These are phyloP conservation scores for Xenotilapia caudafasciata DNA, from an alignment of 2,113 vertebrate genomes.

Conservation along the genomic window DNA sequence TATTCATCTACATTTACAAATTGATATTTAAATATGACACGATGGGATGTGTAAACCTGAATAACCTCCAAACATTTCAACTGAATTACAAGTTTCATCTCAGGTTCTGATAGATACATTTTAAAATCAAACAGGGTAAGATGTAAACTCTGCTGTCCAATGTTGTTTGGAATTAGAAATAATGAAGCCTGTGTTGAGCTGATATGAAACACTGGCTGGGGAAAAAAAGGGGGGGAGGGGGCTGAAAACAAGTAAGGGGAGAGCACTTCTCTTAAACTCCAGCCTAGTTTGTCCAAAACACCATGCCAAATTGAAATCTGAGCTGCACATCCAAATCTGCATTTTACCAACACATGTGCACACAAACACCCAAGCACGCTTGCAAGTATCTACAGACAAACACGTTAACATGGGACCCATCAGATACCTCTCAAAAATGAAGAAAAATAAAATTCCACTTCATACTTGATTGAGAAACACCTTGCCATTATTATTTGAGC, in stretches of 20 bases:
- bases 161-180: slow-evolving; percentile 14
- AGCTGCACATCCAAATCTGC: slow-evolving; percentile 31
- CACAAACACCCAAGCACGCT: slow-evolving; percentile 26
- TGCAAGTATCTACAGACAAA: slow-evolving; percentile 34
- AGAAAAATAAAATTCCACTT: background rate
- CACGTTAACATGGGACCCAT: slow-evolving; percentile 8
- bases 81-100: slow-evolving; percentile 12
- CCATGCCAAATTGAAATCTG: slow-evolving; percentile 8
- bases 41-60: background rate
- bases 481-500: slow-evolving; percentile 41
- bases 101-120: slow-evolving; percentile 13
- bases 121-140: slow-evolving; percentile 30
- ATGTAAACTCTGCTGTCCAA: slow-evolving; percentile 23
- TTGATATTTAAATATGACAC: slow-evolving; percentile 35
- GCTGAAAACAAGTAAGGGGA: background rate
- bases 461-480: slow-evolving; percentile 25
- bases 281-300: slow-evolving; percentile 25
- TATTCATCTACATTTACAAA: slow-evolving; percentile 13
- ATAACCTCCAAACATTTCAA: slow-evolving; percentile 7
- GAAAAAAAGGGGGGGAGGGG: background rate
- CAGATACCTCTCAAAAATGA: slow-evolving; percentile 1
- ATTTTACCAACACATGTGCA: slow-evolving; percentile 28
- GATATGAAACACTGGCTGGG: slow-evolving; percentile 4
- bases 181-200: slow-evolving; percentile 1
- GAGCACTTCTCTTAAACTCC: slow-evolving; percentile 14